Evolutionary conservation across 2,797 vertebrate genomes (phyloP), one percentile per base, ranked within the genome.

Genomic region (Garrulus glandarius): DNA sequence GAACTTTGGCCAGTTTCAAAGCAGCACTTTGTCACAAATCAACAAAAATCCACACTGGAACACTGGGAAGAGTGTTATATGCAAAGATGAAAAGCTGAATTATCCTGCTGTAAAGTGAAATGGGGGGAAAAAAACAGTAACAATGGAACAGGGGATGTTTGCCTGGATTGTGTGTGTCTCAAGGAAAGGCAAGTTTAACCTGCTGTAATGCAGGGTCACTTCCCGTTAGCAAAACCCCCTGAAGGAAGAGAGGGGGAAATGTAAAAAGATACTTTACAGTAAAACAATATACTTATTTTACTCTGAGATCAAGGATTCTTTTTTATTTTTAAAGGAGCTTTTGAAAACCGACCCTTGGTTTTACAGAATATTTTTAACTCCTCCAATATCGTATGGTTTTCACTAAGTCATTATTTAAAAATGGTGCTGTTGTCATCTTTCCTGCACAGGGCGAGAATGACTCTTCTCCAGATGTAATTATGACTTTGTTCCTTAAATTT

Each of bases 161-260:
- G 92, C 36, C 89, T 89, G 91, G 93, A 65, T 32, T 75, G 84
- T 55, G 92, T 18, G 2, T 72, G 82, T 77, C 47, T 92, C 60
- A n/a, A 56, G 89, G 89, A 84, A 94, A 87, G 67, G 80, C 87
- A 20, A 81, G 80, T 93, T 96, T 81, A 96, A 96, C 94, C 95
- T 95, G 94, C 85, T 82, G 61, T 72, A 88, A 92, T 14, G 92
- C 87, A 70, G 88, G 95, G 94, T 96, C 92, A 67, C 85, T 93
- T 96, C 94, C 95, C 69, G 76, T 95, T 95, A 97, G 90, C 83
- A 84, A 95, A 97, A 95, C 89, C 94, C 96, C 95, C 94, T 47
- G 77, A 92, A 95, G 95, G 95, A 87, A 87, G 7, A 89, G 60
- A 74, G 81, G 84, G 78, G 83, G 27, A 85, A 87, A 83, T 65